These are phyloP conservation scores for Amphiduros pacificus DNA, from an alignment of 2,888 invertebrate genomes.

Conservation along the genomic window DNA sequence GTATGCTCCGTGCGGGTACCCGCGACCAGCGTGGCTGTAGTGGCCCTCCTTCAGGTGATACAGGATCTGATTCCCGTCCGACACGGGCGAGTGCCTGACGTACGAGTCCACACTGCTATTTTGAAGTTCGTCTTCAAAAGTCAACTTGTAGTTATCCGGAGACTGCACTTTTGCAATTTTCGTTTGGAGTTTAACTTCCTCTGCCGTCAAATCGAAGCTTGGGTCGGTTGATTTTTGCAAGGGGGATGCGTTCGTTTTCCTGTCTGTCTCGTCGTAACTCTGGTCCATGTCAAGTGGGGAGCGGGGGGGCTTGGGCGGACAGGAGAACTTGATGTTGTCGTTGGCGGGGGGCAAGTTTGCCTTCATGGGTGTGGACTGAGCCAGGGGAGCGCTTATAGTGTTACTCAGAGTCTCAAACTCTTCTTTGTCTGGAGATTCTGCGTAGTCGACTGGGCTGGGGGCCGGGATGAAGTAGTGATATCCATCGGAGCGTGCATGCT, in stretches of 20 bases:
- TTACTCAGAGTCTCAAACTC: constrained; percentile 2
- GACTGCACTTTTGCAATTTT: background rate
- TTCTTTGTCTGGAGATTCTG: constrained; percentile 11
- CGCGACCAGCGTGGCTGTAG: constrained; percentile 46
- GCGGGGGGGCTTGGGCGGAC: too few species aligned
- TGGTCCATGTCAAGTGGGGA: background rate
- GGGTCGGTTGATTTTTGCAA: background rate
- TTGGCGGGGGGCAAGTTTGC: too few species aligned
- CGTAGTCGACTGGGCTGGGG: constrained; percentile 16
- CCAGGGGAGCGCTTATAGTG: constrained; percentile 1
- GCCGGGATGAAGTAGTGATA: constrained; percentile 14
- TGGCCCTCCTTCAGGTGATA: constrained; percentile 43
- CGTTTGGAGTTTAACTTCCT: constrained; percentile 1
- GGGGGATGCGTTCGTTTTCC: background rate
- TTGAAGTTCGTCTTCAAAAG: constrained; percentile 12
- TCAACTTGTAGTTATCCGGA: constrained; percentile 15
- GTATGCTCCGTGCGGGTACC: constrained; percentile 47
- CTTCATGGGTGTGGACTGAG: constrained; percentile 20
- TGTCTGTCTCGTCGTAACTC: background rate
- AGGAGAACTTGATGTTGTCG: too few species aligned
- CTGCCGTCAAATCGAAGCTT: constrained; percentile 2
- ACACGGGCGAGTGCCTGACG: constrained; percentile 42
- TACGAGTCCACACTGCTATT: constrained; percentile 15
- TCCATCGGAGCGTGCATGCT: constrained; percentile 10
- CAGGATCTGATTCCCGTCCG: constrained; percentile 39